These are phyloP conservation scores for Acanthopleura granulata DNA, from an alignment of 2,888 invertebrate species.

Conservation along the genomic window DNA sequence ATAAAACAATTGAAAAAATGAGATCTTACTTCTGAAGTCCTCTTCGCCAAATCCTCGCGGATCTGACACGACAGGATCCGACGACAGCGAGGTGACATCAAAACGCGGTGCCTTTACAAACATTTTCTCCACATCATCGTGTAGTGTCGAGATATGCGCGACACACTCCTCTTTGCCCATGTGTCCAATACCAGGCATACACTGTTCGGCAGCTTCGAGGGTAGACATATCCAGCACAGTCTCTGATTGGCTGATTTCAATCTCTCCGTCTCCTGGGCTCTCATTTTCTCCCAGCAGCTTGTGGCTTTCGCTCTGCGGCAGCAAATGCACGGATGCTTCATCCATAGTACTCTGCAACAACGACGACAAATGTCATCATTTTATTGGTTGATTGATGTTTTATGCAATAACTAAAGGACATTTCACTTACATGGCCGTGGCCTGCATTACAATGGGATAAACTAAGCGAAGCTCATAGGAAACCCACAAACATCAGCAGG, in stretches of 20 bases:
- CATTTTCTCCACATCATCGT: constrained; percentile 48
- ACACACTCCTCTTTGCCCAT: constrained; percentile 29
- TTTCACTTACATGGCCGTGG: too few species aligned
- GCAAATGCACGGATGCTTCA: constrained; percentile 12
- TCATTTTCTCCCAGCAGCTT: constrained; percentile 14
- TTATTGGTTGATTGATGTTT: too few species aligned
- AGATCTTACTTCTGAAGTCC: constrained; percentile 42
- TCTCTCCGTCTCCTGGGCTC: not conserved
- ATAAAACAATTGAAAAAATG: not conserved
- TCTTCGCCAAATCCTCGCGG: constrained; percentile 40
- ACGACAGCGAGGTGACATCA: constrained; percentile 33
- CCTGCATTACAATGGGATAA: too few species aligned
- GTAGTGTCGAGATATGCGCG: constrained; percentile 28
- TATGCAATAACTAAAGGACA: too few species aligned
- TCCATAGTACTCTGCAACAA: constrained; percentile 16
- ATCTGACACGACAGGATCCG: constrained; percentile 31
- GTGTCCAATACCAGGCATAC: constrained; percentile 12
- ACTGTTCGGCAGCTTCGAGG: constrained; percentile 6
- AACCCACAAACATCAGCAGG: too few species aligned
- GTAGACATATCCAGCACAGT: constrained; percentile 15
- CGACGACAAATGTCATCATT: too few species aligned
- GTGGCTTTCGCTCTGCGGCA: constrained; percentile 16
- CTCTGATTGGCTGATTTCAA: constrained; percentile 15
- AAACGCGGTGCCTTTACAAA: constrained; percentile 38
- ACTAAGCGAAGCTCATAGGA: too few species aligned